A percentile compares a stretch with the other conserved stretches of the same genome.
Evolutionary conservation across 2,888 invertebrate genomes (phyloP).

Genomic region (Lycia hirtaria): DNA sequence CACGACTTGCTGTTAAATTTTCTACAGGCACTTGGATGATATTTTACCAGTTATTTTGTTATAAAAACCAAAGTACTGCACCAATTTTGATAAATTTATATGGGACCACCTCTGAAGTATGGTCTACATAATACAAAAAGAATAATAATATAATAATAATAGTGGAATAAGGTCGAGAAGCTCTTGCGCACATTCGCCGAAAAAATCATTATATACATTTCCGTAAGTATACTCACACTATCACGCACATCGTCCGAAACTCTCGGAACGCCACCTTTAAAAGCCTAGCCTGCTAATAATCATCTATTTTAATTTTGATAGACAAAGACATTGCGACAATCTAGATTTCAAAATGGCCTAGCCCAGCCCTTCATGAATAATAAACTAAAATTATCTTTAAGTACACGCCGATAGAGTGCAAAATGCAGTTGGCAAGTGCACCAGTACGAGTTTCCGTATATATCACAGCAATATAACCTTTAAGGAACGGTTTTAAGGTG

Average conservation of each 20-base stretch:
- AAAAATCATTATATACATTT: too few relatives aligned
- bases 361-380: slow-evolving; percentile 41
- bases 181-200: background rate
- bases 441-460: background rate
- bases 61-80: too few relatives aligned
- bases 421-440: background rate
- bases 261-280: background rate
- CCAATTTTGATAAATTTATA: too few relatives aligned
- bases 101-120: too few relatives aligned
- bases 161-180: too few relatives aligned
- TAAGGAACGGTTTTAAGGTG: slow-evolving; percentile 50
- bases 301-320: background rate
- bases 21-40: too few relatives aligned
- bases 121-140: too few relatives aligned
- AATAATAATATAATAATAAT: too few relatives aligned
- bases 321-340: slow-evolving; percentile 8
- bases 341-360: slow-evolving; percentile 20
- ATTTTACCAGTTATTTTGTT: too few relatives aligned
- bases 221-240: too few relatives aligned
- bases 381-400: slow-evolving; percentile 23
- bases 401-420: background rate
- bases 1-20: too few relatives aligned
- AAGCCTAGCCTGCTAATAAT: background rate
- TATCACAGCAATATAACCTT: slow-evolving; percentile 47
- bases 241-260: too few relatives aligned